Base-by-base conservation (phyloP, 1,140 invertebrate species). In the Rhopalosiphum maidis region DNA sequence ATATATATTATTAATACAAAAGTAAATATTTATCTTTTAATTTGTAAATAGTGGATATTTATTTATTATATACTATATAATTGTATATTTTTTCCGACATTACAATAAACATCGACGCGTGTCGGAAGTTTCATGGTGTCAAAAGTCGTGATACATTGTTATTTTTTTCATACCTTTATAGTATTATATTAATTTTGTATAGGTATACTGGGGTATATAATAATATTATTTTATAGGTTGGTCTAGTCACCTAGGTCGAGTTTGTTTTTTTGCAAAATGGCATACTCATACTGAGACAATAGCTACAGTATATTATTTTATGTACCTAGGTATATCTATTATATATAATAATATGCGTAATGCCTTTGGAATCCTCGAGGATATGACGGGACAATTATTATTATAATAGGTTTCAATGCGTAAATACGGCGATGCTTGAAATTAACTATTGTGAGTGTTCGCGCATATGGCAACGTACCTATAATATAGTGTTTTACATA, bases 341-440 rank as follows among this genome's bases (percentile, higher is more conserved):
- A 15, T 48, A 2, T 48, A 68, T 18, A n/a, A 48, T 2, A 48
- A 25, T 85, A 43, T 43, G 41, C 41, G 23, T 41, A 3, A 1
- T 85, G 85, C 85, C 60, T 90, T 37, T 90, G 48, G 51, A 37
- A 90, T 90, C 35, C 54, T 90, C 46, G 89, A 90, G 51, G 35
- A 68, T 43, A 43, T 90, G 89, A 90, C 89, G 25, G 89, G n/a
- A 90, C 55, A 41, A 43, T 55, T 37, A 55, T 90, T 68, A 43
- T 90, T 90, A 60, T 90, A 60, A 90, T 68, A 68, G 60, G 60
- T 68, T 68, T n/a, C 30, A 68, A 68, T n/a, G 60, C 60, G 30
- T 68, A 35, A 68, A 68, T 60, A 90, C 41, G 35, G 30, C 54
- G 89, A 60, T 60, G 51, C 35, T 90, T 90, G 54, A 43, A 90